These are phyloP conservation scores for Colletes collaris DNA, from an alignment of 2,888 invertebrate species.

Conservation along the genomic window DNA sequence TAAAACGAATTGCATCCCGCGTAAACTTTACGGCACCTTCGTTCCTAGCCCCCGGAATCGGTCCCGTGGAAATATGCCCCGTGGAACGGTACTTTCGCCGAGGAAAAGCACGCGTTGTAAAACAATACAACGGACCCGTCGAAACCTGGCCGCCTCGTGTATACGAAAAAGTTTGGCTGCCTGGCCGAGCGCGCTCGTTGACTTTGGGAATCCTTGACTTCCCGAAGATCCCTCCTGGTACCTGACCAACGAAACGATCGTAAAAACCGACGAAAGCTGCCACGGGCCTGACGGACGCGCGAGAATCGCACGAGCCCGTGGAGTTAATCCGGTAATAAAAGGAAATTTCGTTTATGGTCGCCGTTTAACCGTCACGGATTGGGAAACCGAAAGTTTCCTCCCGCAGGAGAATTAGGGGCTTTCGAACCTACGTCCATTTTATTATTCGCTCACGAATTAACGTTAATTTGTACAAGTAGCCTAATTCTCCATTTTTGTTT, in stretches of 20 bases:
- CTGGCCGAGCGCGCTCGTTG: constrained; percentile 47
- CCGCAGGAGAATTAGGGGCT: too few relatives aligned
- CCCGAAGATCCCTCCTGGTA: not conserved
- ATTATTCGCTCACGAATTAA: too few relatives aligned
- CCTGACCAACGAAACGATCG: constrained; percentile 25
- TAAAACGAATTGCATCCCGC: constrained; percentile 53
- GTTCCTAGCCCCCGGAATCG: not conserved
- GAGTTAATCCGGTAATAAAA: constrained; percentile 30
- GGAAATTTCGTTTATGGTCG: constrained; percentile 6
- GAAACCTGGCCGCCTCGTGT: not conserved
- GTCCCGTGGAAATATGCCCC: constrained; percentile 21
- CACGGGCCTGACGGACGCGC: not conserved
- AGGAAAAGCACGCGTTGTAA: constrained; percentile 33
- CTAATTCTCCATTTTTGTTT: too few relatives aligned
- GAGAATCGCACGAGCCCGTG: constrained; percentile 8
- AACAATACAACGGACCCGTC: constrained; percentile 33
- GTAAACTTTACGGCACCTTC: constrained; percentile 46
- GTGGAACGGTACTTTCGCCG: constrained; percentile 6
- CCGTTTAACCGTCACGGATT: constrained; percentile 2
- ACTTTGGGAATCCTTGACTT: constrained; percentile 58
- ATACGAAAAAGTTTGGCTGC: not conserved
- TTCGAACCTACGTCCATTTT: too few relatives aligned
- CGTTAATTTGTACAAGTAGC: too few relatives aligned
- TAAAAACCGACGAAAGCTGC: constrained; percentile 29
- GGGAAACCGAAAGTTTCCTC: not conserved